Base-by-base conservation (phyloP, 2,888 invertebrate genomes). In the Azorinus chamasolen region DNA sequence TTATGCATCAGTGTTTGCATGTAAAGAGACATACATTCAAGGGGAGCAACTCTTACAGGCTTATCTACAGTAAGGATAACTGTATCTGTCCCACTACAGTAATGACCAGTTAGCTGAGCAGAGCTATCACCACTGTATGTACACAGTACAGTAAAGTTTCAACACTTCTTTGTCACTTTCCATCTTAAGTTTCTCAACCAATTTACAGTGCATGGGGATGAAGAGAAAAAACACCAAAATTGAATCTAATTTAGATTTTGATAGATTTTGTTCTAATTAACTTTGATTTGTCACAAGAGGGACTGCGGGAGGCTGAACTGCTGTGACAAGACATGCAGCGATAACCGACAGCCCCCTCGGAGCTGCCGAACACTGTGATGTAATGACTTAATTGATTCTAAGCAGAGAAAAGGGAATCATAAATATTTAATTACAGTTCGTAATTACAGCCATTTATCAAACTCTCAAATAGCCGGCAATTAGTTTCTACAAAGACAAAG, bases 31-130 rank as follows among this genome's bases (percentile, higher is more conserved):
- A 32, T 32, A 32, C 5, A 32, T 45, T 5, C 50, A 65, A 65
- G 65, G 65, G 65, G 46, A 5, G 55, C 55, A 55, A 65, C 57
- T 57, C 65, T n/a, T 54, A 18, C 20, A 37, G 32, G 46, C 55
- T 57, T 65, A 39, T 55, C 12, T 50, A 18, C 12, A 14, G 12
- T 18, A 4, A 50, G 50, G 22, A 18, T 6, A 32, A 6, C 32
- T 32, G 32, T 32, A 32, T 32, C 32, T 32, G 32, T 32, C 5
- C n/a, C n/a, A n/a, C n/a, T n/a, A n/a, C n/a, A n/a, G n/a, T n/a
- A n/a, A n/a, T n/a, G n/a, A n/a, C n/a, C n/a, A n/a, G n/a, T n/a
- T n/a, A n/a, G n/a, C n/a, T n/a, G n/a, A n/a, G n/a, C n/a, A n/a
- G n/a, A n/a, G n/a, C n/a, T n/a, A n/a, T n/a, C n/a, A n/a, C n/a